These are phyloP conservation scores for Anastatus disparis DNA, from an alignment of 1,140 invertebrate genomes.

Conservation along the genomic window DNA sequence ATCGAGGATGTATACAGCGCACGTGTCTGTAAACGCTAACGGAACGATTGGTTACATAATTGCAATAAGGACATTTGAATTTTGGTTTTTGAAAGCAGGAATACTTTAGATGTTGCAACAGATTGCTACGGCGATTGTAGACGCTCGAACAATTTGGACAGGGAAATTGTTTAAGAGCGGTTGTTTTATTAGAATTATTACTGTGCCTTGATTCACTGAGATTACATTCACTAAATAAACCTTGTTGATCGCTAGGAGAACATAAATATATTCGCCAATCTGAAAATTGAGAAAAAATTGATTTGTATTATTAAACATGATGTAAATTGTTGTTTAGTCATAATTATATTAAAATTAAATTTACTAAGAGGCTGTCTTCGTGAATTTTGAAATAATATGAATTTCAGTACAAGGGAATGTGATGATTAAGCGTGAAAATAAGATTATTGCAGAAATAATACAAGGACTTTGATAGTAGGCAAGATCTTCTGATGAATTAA, in stretches of 20 bases:
- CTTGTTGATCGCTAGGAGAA: not conserved
- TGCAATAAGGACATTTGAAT: constrained; percentile 18
- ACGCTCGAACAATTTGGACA: not conserved
- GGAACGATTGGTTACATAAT: not conserved
- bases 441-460: too few species aligned
- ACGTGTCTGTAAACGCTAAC: constrained; percentile 4
- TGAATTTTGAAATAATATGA: too few species aligned
- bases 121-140: not conserved
- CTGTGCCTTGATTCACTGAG: too few species aligned
- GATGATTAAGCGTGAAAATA: too few species aligned
- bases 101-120: not conserved
- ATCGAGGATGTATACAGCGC: not conserved
- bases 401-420: too few species aligned
- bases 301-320: too few species aligned
- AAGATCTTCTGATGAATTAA: too few species aligned
- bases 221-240: not conserved
- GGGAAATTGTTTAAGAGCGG: not conserved
- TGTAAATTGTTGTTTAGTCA: too few species aligned
- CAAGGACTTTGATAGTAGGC: too few species aligned
- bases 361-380: too few species aligned
- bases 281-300: not conserved
- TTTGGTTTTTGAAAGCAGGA: not conserved
- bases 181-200: not conserved
- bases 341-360: too few species aligned
- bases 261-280: not conserved